These are phyloP conservation scores for Plecotus auritus DNA, from an alignment of 2,113 vertebrate species.

Conservation along the genomic window DNA sequence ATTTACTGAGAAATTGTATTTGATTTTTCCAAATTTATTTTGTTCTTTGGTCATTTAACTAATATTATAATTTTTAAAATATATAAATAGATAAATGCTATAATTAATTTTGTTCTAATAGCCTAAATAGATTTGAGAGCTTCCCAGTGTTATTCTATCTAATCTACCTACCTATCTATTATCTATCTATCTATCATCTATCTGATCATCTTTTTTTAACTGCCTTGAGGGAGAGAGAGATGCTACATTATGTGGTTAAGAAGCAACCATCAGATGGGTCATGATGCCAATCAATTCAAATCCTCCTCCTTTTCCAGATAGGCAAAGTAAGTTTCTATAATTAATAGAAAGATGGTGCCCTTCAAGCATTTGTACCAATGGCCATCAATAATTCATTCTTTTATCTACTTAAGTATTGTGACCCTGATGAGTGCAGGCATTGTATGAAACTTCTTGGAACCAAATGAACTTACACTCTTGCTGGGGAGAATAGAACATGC, in stretches of 20 bases:
- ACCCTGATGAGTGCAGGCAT: background rate
- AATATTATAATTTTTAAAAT: background rate
- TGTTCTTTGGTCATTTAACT: background rate
- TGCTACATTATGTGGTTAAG: background rate
- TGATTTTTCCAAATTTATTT: background rate
- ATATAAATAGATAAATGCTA: background rate
- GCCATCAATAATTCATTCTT: background rate
- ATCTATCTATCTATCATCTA: background rate
- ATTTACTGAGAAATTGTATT: background rate
- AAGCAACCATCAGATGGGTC: background rate
- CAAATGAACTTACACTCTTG: background rate
- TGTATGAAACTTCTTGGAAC: background rate
- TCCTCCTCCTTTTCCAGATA: background rate
- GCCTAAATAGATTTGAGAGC: background rate
- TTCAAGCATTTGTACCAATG: background rate
- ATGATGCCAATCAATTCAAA: background rate
- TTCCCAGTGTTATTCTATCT: background rate
- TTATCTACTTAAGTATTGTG: background rate
- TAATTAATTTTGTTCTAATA: background rate
- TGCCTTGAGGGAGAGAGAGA: background rate
- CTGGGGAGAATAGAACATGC: background rate
- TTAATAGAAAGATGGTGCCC: background rate
- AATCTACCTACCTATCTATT: background rate
- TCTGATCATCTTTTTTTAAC: background rate
- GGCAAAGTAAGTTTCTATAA: background rate